Evolutionary conservation across 2,113 vertebrate species (phyloP).

Genomic region (Esox niger): DNA sequence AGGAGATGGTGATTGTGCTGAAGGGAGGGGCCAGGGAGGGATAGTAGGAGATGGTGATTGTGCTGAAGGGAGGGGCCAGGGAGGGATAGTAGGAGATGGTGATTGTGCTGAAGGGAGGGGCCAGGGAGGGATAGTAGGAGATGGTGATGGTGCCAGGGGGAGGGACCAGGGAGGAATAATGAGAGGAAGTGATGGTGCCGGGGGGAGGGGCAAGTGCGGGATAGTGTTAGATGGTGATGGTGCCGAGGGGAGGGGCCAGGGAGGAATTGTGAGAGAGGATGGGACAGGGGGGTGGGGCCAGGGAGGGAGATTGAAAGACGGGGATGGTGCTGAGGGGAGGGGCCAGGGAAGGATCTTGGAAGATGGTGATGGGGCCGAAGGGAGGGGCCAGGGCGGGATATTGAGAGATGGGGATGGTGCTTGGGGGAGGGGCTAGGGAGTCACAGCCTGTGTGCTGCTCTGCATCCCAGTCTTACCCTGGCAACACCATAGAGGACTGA

Average conservation of each 20-base stretch:
- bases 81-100: background rate
- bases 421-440: constrained; percentile 55
- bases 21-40: constrained; percentile 15
- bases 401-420: constrained; percentile 34
- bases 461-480: constrained; percentile 73
- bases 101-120: too few species aligned
- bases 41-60: background rate
- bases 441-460: constrained; percentile 45
- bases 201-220: background rate
- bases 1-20: constrained; percentile 20
- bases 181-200: background rate
- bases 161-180: background rate
- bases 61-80: background rate
- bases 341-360: background rate
- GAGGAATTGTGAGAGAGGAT: constrained; percentile 15
- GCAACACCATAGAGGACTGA: constrained; percentile 66
- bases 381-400: constrained; percentile 47
- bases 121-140: constrained; percentile 18
- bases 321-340: background rate
- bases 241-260: constrained; percentile 16
- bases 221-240: too few species aligned
- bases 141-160: background rate
- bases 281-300: background rate
- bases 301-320: background rate
- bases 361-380: constrained; percentile 37